Evolutionary conservation across 1,140 invertebrate genomes (phyloP), one percentile per base, ranked within the genome.

Genomic region (Eumeta japonica): DNA sequence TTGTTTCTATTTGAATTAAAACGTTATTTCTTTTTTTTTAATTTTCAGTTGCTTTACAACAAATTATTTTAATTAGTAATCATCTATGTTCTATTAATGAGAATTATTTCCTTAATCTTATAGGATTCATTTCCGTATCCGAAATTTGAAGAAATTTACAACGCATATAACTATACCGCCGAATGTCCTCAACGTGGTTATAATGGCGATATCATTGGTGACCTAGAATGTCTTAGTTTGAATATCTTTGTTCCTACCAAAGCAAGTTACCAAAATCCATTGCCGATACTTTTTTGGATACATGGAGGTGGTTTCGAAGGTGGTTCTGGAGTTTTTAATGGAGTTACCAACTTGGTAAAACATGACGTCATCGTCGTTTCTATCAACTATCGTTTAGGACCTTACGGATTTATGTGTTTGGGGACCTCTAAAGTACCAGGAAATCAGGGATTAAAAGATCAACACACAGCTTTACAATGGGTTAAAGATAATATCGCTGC

Each of bases 391-490:
- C 67, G 83, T 27, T 51, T 87, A 9, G 83, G 83, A 3, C 60
- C 78, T 0, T 61, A 83, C 40, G 82, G 83, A 10, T 91, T 89
- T 52, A 60, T 90, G 27, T 85, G 84, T 45, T 81, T 80, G 2
- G 79, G 81, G 10, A 79, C 76, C 12, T 58, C 76, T 27, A 79
- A 85, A 41, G 64, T 86, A 2, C 80, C 84, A 3, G 87, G 86
- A 3, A 89, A 89, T 49, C 82, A 81, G 27, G 86, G 81, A 0
- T 55, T 88, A 30, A 81, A 85, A 70, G 88, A 90, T 54, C 85
- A 88, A 63, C 58, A 77, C 5, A 43, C 82, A 28, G 86, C 85
- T 1, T 58, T 87, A 1, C 63, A 77, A 47, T 88, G 84, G 84
- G 68, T 86, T 2, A 71, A 80, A 43, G 64, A 83, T 39, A 83